Base-by-base conservation (phyloP, 2,888 invertebrate species). In the Agrochola circellaris region DNA sequence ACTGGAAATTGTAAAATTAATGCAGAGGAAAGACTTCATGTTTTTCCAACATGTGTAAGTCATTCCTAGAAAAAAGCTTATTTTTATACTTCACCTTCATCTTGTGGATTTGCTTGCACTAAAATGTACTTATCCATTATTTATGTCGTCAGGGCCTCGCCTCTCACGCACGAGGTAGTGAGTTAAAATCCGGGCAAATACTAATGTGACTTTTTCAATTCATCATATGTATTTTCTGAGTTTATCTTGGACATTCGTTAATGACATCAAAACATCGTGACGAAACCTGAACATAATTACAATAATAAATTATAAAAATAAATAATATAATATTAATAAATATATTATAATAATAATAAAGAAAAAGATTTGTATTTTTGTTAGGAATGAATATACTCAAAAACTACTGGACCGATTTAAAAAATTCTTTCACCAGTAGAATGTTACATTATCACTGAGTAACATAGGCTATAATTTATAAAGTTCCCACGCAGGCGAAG, bases 11-110 rank as follows among this genome's bases (percentile, higher is more conserved):
- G 11, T 3, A 8, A n/a, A 73, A 45, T 20, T 5, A 20, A 73
- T 56, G 34, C 73, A 73, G n/a, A 54, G 30, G 23, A n/a, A 30
- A 72, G 30, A 73, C 20, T 58, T 34, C 13, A 13, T 66, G 17
- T 70, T 17, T 17, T 45, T 56, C 6, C 4, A n/a, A 56, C n/a
- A 34, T 54, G 51, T 51, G 23, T 38, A 45, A 62, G 45, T 75
- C 0, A 34, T 34, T 75, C 54, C 30, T 51, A 6, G 11, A 42
- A 64, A 54, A n/a, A 0, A 42, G 51, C n/a, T 77, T 77, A 61
- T 51, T n/a, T 38, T 42, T 73, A 20, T 8, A 48, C 26, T 48
- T 23, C 1, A 20, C 42, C 30, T 30, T 1, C 2, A 60, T 23
- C 7, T 0, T 15, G 38, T 26, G 48, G 15, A n/a, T 51, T 42